Percentiles rank a stretch among this genome's conserved stretches.
phyloP scores from a whole-genome alignment of 2,888 invertebrate species.

The Conus canariensis region DNA sequence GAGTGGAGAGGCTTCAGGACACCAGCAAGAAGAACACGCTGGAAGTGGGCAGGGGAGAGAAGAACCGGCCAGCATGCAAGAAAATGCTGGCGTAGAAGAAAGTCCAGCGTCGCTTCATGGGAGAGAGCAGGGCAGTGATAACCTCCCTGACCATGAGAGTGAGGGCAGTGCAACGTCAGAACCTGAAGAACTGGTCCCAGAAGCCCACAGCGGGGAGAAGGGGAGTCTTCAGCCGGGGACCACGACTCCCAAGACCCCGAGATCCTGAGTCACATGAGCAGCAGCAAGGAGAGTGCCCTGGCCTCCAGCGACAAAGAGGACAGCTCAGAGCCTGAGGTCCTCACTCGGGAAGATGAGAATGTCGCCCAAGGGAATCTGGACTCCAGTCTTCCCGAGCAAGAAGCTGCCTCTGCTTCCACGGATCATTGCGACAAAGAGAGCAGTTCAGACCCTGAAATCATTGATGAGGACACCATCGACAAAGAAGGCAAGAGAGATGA shows the following conservation, averaged over 20 bases:
- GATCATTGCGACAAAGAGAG: neutral
- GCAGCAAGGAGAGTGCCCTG: neutral
- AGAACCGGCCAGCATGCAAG: neutral
- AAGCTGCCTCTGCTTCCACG: neutral
- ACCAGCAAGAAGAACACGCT: neutral
- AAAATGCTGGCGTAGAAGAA: neutral
- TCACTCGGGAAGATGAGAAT: neutral
- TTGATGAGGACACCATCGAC: neutral
- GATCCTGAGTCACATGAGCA: neutral
- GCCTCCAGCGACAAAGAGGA: neutral
- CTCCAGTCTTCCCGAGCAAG: neutral
- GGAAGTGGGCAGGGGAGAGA: neutral
- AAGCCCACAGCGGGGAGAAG: neutral
- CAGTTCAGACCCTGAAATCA: conserved; percentile 9
- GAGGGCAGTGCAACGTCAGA: neutral
- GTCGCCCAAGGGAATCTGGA: neutral
- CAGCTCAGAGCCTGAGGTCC: conserved; percentile 28
- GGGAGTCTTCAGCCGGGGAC: neutral
- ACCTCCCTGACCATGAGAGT: neutral
- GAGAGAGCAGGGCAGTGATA: neutral
- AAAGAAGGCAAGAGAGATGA: neutral
- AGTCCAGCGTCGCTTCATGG: neutral
- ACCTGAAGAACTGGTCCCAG: conserved; percentile 1
- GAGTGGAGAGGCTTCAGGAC: neutral
- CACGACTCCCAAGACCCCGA: neutral